Evolutionary conservation across 2,797 vertebrate genomes (phyloP), one percentile per base, ranked within the genome.

Genomic region (Sebastolobus altivelis): DNA sequence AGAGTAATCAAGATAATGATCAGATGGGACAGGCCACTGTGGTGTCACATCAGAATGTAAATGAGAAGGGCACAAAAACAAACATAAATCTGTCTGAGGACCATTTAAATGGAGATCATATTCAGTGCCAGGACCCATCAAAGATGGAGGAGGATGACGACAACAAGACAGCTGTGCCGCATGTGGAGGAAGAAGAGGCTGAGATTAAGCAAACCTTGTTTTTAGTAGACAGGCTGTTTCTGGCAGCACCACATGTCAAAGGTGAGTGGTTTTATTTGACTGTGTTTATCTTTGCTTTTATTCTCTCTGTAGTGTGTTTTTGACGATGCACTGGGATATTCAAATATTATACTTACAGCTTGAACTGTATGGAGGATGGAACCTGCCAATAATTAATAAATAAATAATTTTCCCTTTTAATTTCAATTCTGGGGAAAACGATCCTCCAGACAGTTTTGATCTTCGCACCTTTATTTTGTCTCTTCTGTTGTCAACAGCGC

Each of bases 191-290:
- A 59, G 65, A 46, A 31, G 58, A 29, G 18, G 65, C 71, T 20
- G 75, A 83, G 62, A 74, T 18, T 6, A 88, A 92, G 63, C 82
- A 77, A 54, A 92, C 91, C 2, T 71, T 94, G 81, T 92, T 94
- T 75, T 86, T 94, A 79, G 88, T 94, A 3, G 94, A 95, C 87
- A 93, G 88, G 63, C 66, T 95, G 66, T 95, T 95, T 85, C 87
- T 93, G 79, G 85, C 89, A 62, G 88, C 87, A 6, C 84, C 89
- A 11, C 82, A 80, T 61, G 72, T 89, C 18, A 82, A 88, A 95
- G 93, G 95, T 95, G 66, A 8, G 80, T 82, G 14, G 2, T 20
- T 54, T 25, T 29, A 54, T 71, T 69, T 6, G 3, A 8, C 12
- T 63, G 2, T 65, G 18, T 43, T 56, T 16, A 8, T 25, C 1